These are phyloP conservation scores for Leptobrachium ailaonicum DNA, from an alignment of 2,113 vertebrate species.

Conservation along the genomic window DNA sequence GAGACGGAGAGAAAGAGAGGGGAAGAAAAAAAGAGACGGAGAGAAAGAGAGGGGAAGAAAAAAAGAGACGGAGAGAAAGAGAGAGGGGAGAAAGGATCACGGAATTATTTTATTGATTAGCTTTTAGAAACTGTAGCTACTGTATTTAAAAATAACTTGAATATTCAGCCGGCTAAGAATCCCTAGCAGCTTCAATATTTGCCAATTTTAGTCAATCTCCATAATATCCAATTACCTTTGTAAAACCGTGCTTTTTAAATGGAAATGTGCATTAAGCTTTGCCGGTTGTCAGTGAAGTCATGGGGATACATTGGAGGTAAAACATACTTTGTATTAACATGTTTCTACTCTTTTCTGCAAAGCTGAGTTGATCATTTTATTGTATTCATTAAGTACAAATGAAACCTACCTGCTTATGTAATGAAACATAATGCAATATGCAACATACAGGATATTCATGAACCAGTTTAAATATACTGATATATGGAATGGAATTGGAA, in stretches of 20 bases:
- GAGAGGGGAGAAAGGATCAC: conserved; percentile 1
- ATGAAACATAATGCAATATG: no score
- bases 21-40: rapidly evolving
- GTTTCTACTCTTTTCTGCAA: no score
- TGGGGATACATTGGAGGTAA: not conserved
- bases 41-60: no score
- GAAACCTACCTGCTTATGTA: not conserved
- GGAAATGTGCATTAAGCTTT: conserved; percentile 16
- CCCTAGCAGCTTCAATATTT: not conserved
- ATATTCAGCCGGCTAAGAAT: not conserved
- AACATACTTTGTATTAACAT: not conserved
- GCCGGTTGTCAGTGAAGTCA: not conserved
- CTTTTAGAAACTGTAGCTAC: not conserved
- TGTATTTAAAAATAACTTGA: not conserved
- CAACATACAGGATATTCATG: no score
- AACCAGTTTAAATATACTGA: no score
- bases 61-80: no score
- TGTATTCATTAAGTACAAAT: not conserved
- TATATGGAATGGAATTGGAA: no score
- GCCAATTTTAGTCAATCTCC: conserved; percentile 25
- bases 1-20: no score
- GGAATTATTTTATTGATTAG: conserved; percentile 34
- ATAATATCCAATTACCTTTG: conserved; percentile 28
- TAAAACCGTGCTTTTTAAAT: conserved; percentile 11
- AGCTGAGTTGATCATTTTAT: no score